Evolutionary conservation across 2,888 invertebrate species (phyloP), one percentile per base, ranked within the genome.

Genomic region (Hipparchia sbordonii): DNA sequence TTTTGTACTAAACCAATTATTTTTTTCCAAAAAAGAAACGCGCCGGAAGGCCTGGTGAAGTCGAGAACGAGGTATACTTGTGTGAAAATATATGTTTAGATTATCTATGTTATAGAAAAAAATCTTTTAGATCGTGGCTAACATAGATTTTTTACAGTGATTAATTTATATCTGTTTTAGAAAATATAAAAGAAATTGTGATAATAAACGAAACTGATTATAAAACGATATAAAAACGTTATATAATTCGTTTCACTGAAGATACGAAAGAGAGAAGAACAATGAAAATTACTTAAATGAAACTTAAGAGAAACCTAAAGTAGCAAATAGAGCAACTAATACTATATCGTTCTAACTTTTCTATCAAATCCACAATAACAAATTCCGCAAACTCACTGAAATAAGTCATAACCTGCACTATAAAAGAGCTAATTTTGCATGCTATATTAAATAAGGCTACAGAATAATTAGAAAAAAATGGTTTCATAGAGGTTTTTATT

Each of bases 11-110:
- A 91, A 89, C 86, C 84, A 84, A 84, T 87, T 90, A 84, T 90
- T 93, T 92, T 94, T 86, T 94, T 94, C 93, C 93, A 94, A 93
- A 94, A 93, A 95, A 95, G 95, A 94, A 95, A 94, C 95, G 95
- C 92, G 70, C 70, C 70, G 95, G 95, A 93, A 96, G 97, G 90
- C 97, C 97, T 89, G 97, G 97, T 92, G 96, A 96, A 95, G 95
- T 97, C 94, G 87, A 95, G 94, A 96, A 97, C 93, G 97, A 96
- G 96, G 93, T 92, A 93, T 87, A 89, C 82, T 83, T 86, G 91
- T 92, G 93, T 92, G 92, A 80, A 89, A 87, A 84, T 92, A 90
- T 87, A 89, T 92, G 92, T 92, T 89, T 92, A 92, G 90, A 89
- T 81, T 23, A 79, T 81, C 86, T 85, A 89, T 92, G 91, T 91